Base-by-base conservation (phyloP, 2,797 vertebrate genomes). In the Gymnoscopelus microlampas region DNA sequence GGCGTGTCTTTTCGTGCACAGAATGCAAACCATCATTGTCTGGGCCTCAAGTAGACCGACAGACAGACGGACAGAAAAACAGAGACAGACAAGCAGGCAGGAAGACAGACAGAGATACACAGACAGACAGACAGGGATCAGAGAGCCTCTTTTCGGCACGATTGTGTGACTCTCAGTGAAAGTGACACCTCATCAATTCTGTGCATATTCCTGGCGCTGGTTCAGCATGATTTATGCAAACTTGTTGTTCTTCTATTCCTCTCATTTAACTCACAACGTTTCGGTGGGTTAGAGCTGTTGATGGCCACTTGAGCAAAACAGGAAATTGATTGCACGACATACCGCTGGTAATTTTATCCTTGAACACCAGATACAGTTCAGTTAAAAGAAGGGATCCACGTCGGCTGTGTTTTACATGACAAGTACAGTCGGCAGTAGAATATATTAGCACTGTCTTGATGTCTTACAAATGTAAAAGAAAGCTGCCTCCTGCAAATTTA, bases 181-280 rank as follows among this genome's bases (percentile, higher is more conserved):
- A 93, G 91, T 93, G 92, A 93, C 92, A 92, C 90, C 89, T 93
- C 92, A 93, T 93, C 89, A 92, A 92, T 93, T 93, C 84, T 84
- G 78, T 93, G 89, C 89, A 92, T 92, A 93, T 93, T 91, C 91
- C 91, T 87, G 87, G 81, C 85, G 77, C 84, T 55, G 68, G 83
- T 86, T 85, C 87, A 79, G 90, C 91, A 90, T 89, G 81, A 85
- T 76, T 91, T 92, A 92, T 92, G 83, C 85, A 73, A 61, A 74
- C 68, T 80, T 79, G 74, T 85, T 81, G 80, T 73, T 75, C 67
- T 75, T 55, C 51, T 55, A 53, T 15, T 63, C 68, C 59, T 73
- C 80, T 73, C 62, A 51, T 85, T 68, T 65, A 80, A 86, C 85
- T 79, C 72, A 77, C 59, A 74, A 73, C 74, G 48, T 66, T 81